Percentiles rank a stretch among this genome's conserved stretches.
These are phyloP conservation scores for Pipra filicauda DNA, from an alignment of 2,113 vertebrate species.

Conservation along the genomic window DNA sequence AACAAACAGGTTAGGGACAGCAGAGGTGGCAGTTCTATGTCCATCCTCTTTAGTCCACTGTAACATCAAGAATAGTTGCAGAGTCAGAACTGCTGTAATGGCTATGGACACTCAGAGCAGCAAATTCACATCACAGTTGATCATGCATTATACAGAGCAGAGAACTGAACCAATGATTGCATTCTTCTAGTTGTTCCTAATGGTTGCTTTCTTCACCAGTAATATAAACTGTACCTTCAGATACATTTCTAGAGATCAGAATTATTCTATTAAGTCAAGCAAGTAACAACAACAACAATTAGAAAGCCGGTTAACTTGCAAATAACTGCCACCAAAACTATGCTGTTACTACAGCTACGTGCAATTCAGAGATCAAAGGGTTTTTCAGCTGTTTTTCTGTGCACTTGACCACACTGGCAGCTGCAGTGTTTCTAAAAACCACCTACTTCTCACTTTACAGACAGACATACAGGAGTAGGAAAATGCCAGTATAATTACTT, in stretches of 20 bases:
- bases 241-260: background rate
- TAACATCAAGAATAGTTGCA: slow-evolving; percentile 75
- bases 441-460: background rate
- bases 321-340: background rate
- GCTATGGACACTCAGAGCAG: background rate
- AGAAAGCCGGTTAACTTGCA: background rate
- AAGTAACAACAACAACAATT: background rate
- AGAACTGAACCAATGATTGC: slow-evolving; percentile 88
- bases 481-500: background rate
- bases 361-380: background rate
- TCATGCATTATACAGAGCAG: slow-evolving; percentile 86
- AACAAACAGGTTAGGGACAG: slow-evolving; percentile 96
- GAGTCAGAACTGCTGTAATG: slow-evolving; percentile 53
- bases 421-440: background rate
- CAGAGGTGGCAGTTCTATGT: slow-evolving; percentile 86
- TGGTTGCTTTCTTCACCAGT: background rate
- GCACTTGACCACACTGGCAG: background rate
- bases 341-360: background rate
- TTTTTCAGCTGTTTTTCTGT: background rate
- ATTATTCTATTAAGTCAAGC: background rate
- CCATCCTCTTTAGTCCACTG: slow-evolving; percentile 99
- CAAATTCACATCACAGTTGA: slow-evolving; percentile 58
- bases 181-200: background rate
- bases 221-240: background rate
- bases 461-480: background rate